Evolutionary conservation across 2,888 invertebrate genomes (phyloP).

Genomic region (Hedya salicella): DNA sequence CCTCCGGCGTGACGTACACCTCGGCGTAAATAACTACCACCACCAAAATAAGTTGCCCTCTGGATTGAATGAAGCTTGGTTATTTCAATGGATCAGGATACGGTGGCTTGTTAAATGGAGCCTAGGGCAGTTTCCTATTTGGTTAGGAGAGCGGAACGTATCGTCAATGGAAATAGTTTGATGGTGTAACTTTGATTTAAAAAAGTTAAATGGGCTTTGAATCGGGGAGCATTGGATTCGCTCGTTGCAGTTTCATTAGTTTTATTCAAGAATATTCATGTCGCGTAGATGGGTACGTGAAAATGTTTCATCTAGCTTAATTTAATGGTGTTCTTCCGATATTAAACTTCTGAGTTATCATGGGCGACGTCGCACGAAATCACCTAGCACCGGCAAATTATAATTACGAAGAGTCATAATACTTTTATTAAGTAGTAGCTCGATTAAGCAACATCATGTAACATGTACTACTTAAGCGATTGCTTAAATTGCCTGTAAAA

Average conservation of each 20-base stretch:
- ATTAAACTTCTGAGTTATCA: too few species aligned
- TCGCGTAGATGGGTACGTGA: not conserved
- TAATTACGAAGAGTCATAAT: too few species aligned
- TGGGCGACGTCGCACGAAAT: too few species aligned
- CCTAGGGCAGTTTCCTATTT: conserved; percentile 18
- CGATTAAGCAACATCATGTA: too few species aligned
- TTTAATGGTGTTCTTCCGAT: not conserved
- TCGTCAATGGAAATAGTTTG: conserved; percentile 6
- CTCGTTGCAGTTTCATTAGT: not conserved
- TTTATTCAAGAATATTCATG: not conserved
- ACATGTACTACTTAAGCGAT: too few species aligned
- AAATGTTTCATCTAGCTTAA: not conserved
- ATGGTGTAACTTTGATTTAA: not conserved
- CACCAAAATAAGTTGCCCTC: not conserved
- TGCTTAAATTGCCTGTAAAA: too few species aligned
- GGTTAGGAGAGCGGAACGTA: not conserved
- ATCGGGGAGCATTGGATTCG: not conserved
- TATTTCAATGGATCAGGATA: not conserved
- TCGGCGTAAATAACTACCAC: conserved; percentile 25
- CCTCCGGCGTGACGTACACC: conserved; percentile 27
- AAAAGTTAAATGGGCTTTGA: conserved; percentile 7
- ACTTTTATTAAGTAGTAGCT: too few species aligned
- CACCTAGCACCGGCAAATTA: too few species aligned
- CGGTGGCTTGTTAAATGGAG: conserved; percentile 1
- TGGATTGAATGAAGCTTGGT: not conserved